Conservation (phyloP, 2,113 vertebrate species). For the Bubo bubo region DNA sequence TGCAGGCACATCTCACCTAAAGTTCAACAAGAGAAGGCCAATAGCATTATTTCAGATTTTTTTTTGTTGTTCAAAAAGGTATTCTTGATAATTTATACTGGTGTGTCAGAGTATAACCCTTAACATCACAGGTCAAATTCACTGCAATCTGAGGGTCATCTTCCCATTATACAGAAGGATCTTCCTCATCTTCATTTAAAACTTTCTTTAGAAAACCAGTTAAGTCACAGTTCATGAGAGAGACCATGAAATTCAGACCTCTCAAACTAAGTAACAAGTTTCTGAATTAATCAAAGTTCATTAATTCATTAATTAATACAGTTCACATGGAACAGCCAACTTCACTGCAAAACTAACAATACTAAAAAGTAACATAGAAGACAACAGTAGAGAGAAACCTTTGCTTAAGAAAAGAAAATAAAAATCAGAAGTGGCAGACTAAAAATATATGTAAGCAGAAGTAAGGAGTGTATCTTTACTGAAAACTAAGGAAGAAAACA, state of each 20-base stretch:
- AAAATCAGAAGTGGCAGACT: not conserved
- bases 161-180: not conserved
- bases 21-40: not conserved
- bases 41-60: not conserved
- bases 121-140: not conserved
- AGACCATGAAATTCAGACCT: not conserved
- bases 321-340: not conserved
- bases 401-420: not conserved
- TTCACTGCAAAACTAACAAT: not conserved
- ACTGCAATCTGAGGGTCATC: not conserved
- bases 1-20: not conserved
- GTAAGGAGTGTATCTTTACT: not conserved
- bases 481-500: not conserved
- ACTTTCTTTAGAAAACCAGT: not conserved
- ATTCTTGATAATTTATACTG: not conserved
- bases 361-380: not conserved
- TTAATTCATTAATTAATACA: not conserved
- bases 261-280: not conserved
- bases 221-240: not conserved
- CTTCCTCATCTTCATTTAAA: not conserved
- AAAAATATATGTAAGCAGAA: not conserved
- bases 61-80: not conserved
- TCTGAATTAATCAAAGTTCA: not conserved
- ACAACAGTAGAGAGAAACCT: not conserved
- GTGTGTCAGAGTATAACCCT: not conserved